Percentiles rank a stretch among this genome's conserved stretches.
Evolutionary conservation across 2,888 invertebrate species (phyloP).

Genomic region (Lepidocyrtoides sp.): DNA sequence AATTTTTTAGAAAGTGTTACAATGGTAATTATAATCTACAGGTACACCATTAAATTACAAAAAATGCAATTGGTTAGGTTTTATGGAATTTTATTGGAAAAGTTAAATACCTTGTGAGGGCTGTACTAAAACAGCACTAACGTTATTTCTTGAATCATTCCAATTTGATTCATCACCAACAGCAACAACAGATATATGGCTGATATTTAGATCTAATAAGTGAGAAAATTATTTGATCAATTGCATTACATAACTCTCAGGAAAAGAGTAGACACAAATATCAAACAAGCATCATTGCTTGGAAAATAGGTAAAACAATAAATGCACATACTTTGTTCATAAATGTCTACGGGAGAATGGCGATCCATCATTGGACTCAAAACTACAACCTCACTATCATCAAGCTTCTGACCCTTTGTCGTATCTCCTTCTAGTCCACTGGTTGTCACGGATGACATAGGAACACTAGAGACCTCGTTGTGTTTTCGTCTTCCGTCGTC

Average conservation of each 20-base stretch:
- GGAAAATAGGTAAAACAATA: slow-evolving; percentile 32
- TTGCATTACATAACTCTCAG: no score
- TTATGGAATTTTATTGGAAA: no score
- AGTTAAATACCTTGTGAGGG: slow-evolving; percentile 52
- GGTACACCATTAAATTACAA: neutral
- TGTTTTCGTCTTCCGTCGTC: slow-evolving; percentile 64
- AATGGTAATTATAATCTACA: neutral
- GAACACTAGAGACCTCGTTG: slow-evolving; percentile 59
- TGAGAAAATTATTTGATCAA: neutral
- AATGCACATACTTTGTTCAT: slow-evolving; percentile 84
- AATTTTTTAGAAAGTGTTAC: neutral
- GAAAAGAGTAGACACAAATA: neutral
- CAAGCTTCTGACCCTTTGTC: slow-evolving; percentile 90
- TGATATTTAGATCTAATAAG: slow-evolving; percentile 90
- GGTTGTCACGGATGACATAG: slow-evolving; percentile 80
- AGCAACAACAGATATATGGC: slow-evolving; percentile 96
- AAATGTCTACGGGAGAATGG: slow-evolving; percentile 79
- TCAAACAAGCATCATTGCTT: neutral
- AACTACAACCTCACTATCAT: slow-evolving; percentile 95
- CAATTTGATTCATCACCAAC: slow-evolving; percentile 91
- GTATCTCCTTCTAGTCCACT: slow-evolving; percentile 84
- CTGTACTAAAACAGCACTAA: slow-evolving; percentile 83
- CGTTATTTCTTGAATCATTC: slow-evolving; percentile 79
- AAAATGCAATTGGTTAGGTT: no score
- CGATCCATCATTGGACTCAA: slow-evolving; percentile 89